Percentiles rank a stretch among this genome's conserved stretches.
Evolutionary conservation across 64 coral and sea anemone species (phyloP).

Genomic region (Stylophora pistillata): DNA sequence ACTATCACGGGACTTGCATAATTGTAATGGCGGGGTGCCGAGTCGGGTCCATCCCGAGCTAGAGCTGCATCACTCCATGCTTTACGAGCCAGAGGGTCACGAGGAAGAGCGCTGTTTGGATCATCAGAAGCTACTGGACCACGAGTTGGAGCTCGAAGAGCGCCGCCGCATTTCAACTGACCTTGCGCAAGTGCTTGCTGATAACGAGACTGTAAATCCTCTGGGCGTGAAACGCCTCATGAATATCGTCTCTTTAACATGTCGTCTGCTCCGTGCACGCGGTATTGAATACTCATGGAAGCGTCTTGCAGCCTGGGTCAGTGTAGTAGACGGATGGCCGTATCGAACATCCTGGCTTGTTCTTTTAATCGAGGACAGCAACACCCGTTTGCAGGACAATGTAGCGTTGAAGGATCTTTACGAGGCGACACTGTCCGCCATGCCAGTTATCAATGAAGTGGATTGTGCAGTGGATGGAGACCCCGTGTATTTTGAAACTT

Average conservation of each 20-base stretch:
- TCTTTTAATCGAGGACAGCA: slow-evolving; percentile 84
- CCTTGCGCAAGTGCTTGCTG: slow-evolving; percentile 91
- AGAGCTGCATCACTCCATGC: slow-evolving; percentile 70
- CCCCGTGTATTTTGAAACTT: slow-evolving; percentile 96
- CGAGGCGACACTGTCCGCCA: slow-evolving; percentile 81
- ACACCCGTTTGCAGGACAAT: slow-evolving; percentile 70
- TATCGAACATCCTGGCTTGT: slow-evolving; percentile 97
- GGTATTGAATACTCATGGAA: slow-evolving; percentile 94
- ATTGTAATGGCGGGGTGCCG: slow-evolving; percentile 73
- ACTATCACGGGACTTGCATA: slow-evolving; percentile 58
- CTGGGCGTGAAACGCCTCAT: slow-evolving; percentile 89
- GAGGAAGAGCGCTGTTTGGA: slow-evolving; percentile 65
- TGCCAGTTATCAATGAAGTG: slow-evolving; percentile 87
- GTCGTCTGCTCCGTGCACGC: slow-evolving; percentile 88
- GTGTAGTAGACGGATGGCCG: slow-evolving; percentile 95
- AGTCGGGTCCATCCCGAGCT: slow-evolving; percentile 69
- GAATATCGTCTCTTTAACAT: slow-evolving; percentile 89
- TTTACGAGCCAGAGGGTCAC: slow-evolving; percentile 67
- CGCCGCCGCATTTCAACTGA: slow-evolving; percentile 78
- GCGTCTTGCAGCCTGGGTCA: slow-evolving; percentile 93
- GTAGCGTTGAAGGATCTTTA: slow-evolving; percentile 88
- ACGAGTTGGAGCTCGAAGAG: slow-evolving; percentile 82
- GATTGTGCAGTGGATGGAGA: slow-evolving; percentile 94
- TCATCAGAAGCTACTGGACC: slow-evolving; percentile 80
- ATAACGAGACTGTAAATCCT: slow-evolving; percentile 94